Percentiles rank a stretch among this genome's conserved stretches.
These are phyloP conservation scores for Chlamydotis undulata DNA, from an alignment of 2,113 vertebrate species.

Conservation along the genomic window DNA sequence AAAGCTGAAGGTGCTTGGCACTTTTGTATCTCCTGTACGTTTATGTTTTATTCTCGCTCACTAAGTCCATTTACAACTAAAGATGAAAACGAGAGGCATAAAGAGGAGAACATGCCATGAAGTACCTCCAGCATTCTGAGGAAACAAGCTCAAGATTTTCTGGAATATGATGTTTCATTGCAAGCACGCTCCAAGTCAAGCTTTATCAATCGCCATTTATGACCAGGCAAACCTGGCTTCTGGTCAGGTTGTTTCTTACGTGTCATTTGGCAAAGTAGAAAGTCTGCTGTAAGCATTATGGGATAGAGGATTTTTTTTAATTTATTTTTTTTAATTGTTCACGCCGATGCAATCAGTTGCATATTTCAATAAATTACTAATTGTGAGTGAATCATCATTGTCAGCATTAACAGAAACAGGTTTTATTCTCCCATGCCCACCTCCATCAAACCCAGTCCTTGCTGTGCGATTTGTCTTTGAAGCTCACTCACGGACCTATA, in stretches of 20 bases:
- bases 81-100: neutral
- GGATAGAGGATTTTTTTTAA: neutral
- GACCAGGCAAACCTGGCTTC: neutral
- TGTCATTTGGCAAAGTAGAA: neutral
- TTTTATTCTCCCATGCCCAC: neutral
- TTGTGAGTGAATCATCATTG: neutral
- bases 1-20: neutral
- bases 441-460: neutral
- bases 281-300: neutral
- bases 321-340: neutral
- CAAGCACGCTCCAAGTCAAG: neutral
- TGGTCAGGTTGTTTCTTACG: neutral
- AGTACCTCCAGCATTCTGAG: neutral
- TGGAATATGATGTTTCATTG: neutral
- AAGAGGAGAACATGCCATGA: neutral
- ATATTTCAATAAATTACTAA: neutral
- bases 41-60: neutral
- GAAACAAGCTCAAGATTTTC: neutral
- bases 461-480: neutral
- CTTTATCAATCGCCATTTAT: neutral
- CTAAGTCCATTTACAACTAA: neutral
- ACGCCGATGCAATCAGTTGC: neutral
- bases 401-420: neutral
- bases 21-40: neutral
- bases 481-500: neutral